A percentile compares a stretch with the other conserved stretches of the same genome.
These are phyloP conservation scores for Nanorana parkeri DNA, from an alignment of 2,113 vertebrate species.

Conservation along the genomic window DNA sequence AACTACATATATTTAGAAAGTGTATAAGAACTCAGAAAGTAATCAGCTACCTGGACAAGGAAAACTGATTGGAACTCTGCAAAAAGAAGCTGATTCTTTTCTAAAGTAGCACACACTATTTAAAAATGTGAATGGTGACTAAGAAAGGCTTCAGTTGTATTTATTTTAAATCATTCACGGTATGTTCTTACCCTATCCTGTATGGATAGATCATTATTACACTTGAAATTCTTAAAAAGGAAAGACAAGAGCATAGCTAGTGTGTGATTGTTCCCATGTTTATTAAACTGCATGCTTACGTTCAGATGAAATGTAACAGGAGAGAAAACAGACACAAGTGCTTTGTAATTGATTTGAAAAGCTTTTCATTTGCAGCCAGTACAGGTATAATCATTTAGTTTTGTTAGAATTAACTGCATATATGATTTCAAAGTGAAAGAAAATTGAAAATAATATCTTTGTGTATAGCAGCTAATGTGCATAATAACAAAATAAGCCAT, in stretches of 20 bases:
- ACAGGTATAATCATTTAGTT: conserved; percentile 2
- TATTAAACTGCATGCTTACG: not conserved
- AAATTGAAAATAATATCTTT: not conserved
- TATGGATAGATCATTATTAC: not conserved
- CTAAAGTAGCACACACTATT: no score
- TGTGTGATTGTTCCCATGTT: conserved; percentile 1
- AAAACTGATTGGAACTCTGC: no score
- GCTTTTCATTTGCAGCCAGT: conserved; percentile 35
- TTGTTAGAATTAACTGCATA: conserved; percentile 11
- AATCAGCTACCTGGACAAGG: no score
- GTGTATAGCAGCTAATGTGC: not conserved
- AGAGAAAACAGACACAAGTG: conserved; percentile 17
- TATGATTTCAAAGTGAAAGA: conserved; percentile 4
- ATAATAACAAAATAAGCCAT: not conserved
- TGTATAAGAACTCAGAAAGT: no score
- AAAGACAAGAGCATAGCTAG: not conserved
- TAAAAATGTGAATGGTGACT: no score
- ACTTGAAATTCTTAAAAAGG: not conserved
- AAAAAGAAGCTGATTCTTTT: no score
- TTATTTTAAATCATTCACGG: no score
- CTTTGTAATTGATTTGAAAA: conserved; percentile 38
- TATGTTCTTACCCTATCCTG: not conserved
- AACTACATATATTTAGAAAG: no score
- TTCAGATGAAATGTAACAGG: not conserved
- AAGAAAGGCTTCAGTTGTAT: no score